These are phyloP conservation scores for Macroglossus sobrinus DNA, from an alignment of 2,113 vertebrate species.

Conservation along the genomic window DNA sequence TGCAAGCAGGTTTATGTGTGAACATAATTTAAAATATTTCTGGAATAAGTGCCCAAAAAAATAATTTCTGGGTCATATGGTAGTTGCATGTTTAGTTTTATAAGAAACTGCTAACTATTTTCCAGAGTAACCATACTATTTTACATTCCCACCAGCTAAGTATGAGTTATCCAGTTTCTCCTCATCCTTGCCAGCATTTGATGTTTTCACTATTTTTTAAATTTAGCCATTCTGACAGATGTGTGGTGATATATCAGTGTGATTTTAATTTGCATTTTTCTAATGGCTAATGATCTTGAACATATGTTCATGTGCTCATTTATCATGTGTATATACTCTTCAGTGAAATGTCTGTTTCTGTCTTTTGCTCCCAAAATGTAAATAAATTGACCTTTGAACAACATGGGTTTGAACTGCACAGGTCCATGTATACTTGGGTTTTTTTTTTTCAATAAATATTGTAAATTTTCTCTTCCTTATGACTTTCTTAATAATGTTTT, in stretches of 20 bases:
- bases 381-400: not conserved
- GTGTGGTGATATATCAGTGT: not conserved
- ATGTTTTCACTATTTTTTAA: not conserved
- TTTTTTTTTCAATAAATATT: not conserved
- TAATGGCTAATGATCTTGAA: not conserved
- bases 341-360: not conserved
- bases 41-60: not conserved
- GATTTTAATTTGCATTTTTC: not conserved
- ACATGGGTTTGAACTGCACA: not conserved
- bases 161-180: not conserved
- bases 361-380: not conserved
- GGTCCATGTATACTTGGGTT: not conserved
- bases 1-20: not conserved
- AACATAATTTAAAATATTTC: not conserved
- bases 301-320: not conserved
- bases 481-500: not conserved
- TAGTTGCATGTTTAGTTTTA: not conserved
- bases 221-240: not conserved
- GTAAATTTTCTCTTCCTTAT: not conserved
- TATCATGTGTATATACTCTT: not conserved
- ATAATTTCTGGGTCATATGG: not conserved
- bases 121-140: not conserved
- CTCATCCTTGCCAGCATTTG: not conserved
- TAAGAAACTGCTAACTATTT: not conserved
- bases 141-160: not conserved